These are phyloP conservation scores for Champsocephalus esox DNA, from an alignment of 2,797 vertebrate species.

Conservation along the genomic window DNA sequence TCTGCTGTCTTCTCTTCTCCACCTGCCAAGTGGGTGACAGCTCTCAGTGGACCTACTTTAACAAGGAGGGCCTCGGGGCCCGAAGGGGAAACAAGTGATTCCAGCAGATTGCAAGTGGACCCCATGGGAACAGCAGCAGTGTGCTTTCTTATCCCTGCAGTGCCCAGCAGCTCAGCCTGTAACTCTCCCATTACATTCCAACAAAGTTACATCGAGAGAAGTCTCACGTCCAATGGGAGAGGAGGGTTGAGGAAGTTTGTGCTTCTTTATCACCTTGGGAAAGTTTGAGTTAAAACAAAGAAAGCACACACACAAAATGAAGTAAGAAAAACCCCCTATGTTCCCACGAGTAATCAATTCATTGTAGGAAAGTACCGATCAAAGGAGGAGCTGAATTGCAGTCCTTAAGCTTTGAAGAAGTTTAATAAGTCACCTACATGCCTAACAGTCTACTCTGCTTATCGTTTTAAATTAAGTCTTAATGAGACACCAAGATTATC, in stretches of 20 bases:
- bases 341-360: constrained; percentile 82
- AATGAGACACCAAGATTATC: constrained; percentile 80
- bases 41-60: constrained; percentile 65
- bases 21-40: constrained; percentile 68
- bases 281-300: constrained; percentile 52
- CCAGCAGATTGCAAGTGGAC: constrained; percentile 52
- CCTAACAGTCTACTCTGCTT: constrained; percentile 73
- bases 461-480: constrained; percentile 80
- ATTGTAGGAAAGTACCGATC: constrained; percentile 83
- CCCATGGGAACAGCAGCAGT: constrained; percentile 53
- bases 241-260: constrained; percentile 37
- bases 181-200: constrained; percentile 52
- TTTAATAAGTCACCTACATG: constrained; percentile 82
- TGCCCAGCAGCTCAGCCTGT: constrained; percentile 38
- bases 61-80: constrained; percentile 60
- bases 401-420: constrained; percentile 80
- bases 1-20: constrained; percentile 63
- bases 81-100: constrained; percentile 53
- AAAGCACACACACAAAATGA: constrained; percentile 18
- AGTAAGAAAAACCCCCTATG: constrained; percentile 39
- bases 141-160: constrained; percentile 43
- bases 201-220: constrained; percentile 52
- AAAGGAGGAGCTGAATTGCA: constrained; percentile 76
- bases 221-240: constrained; percentile 41
- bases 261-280: constrained; percentile 63